Percentiles rank a stretch among this genome's conserved stretches.
Evolutionary conservation across 2,888 invertebrate species (phyloP).

Genomic region (Timandra comae): DNA sequence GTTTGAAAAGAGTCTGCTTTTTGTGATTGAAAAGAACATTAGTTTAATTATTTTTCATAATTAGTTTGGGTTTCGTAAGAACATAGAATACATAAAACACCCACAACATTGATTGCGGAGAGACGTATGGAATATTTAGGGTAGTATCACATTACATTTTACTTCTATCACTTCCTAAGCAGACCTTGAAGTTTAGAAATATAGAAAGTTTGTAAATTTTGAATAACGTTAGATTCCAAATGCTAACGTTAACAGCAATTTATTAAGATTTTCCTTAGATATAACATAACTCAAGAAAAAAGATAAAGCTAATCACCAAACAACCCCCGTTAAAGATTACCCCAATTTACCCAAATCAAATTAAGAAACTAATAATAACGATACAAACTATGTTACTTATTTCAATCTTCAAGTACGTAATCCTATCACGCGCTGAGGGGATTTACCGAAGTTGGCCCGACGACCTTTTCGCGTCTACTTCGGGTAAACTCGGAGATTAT

Average conservation of each 20-base stretch:
- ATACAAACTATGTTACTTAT: constrained; percentile 12
- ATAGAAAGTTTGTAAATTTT: neutral
- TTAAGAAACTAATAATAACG: neutral
- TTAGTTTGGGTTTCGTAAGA: too few species aligned
- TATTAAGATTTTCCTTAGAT: neutral
- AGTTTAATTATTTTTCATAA: too few species aligned
- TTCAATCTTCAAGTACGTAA: constrained; percentile 13
- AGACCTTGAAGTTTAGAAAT: too few species aligned
- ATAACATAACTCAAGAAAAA: neutral
- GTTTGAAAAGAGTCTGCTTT: too few species aligned
- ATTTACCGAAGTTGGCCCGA: constrained; percentile 11
- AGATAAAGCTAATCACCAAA: neutral
- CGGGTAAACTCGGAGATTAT: neutral
- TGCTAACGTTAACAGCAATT: neutral
- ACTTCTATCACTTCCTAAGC: too few species aligned
- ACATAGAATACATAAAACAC: too few species aligned
- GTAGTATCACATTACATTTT: too few species aligned
- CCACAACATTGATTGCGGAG: too few species aligned
- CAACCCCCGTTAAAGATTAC: too few species aligned
- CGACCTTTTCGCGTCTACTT: neutral
- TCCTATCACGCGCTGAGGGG: constrained; percentile 13
- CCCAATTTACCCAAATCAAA: too few species aligned
- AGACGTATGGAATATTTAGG: too few species aligned
- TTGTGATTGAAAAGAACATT: too few species aligned
- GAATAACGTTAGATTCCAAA: neutral